A percentile compares a stretch with the other conserved stretches of the same genome.
Evolutionary conservation across 1,140 invertebrate species (phyloP).

Genomic region (Neodiprion lecontei): DNA sequence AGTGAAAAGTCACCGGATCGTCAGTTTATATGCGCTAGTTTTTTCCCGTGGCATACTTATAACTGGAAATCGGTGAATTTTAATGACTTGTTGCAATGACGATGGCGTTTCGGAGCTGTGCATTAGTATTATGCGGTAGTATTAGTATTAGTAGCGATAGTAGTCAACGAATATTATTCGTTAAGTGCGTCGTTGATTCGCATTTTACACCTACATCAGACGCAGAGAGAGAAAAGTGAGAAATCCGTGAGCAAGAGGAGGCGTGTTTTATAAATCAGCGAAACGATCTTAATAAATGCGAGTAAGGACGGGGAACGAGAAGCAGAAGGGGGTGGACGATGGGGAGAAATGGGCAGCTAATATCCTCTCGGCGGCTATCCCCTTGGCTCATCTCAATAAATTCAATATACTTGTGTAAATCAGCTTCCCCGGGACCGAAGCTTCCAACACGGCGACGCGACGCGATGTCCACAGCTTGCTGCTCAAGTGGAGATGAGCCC

Average conservation of each 20-base stretch:
- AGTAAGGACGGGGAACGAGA: constrained; percentile 23
- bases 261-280: constrained; percentile 50
- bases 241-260: background rate
- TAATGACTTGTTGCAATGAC: no score
- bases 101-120: no score
- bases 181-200: background rate
- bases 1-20: no score
- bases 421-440: constrained; percentile 35
- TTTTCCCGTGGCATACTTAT: no score
- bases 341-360: constrained; percentile 60
- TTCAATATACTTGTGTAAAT: constrained; percentile 65
- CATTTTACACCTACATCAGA: background rate
- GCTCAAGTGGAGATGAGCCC: constrained; percentile 47
- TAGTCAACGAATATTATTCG: background rate
- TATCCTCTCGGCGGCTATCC: constrained; percentile 63
- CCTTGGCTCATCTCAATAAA: constrained; percentile 63
- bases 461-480: background rate
- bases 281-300: constrained; percentile 61
- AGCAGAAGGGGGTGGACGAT: constrained; percentile 27
- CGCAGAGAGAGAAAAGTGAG: no score
- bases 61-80: no score
- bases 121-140: no score
- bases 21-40: no score
- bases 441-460: constrained; percentile 11
- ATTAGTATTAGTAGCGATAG: no score